A percentile compares a stretch with the other conserved stretches of the same genome.
Conservation (phyloP, 2,888 invertebrate species). For the Athrips mouffetella region DNA sequence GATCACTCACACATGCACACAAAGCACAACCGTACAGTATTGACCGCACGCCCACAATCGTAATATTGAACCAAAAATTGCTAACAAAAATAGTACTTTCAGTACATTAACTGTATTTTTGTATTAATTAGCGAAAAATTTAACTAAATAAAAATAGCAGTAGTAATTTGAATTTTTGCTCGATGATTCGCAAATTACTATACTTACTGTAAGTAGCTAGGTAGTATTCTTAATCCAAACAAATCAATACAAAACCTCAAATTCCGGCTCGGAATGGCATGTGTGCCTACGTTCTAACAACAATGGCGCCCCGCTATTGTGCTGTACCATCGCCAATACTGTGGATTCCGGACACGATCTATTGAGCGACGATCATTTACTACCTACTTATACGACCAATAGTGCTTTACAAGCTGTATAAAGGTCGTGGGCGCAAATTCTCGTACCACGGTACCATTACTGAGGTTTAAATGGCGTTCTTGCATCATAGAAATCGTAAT, state of each 20-base stretch:
- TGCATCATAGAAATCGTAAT: not conserved
- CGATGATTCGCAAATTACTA: no score
- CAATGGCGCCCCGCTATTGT: conserved; percentile 39
- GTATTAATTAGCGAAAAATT: no score
- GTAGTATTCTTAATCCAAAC: no score
- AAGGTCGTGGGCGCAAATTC: conserved; percentile 17
- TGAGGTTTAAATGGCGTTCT: not conserved
- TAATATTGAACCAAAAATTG: no score
- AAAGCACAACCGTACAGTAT: no score
- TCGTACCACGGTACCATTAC: not conserved
- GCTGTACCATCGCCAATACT: conserved; percentile 30
- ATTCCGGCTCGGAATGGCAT: conserved; percentile 8
- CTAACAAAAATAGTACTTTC: no score
- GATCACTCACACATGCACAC: no score
- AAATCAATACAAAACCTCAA: not conserved
- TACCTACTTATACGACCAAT: conserved; percentile 4
- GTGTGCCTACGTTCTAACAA: conserved; percentile 21
- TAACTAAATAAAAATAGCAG: no score
- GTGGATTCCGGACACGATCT: conserved; percentile 40
- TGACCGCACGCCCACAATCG: no score
- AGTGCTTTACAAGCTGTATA: not conserved
- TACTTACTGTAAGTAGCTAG: no score
- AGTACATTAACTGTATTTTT: no score
- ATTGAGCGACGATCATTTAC: conserved; percentile 29
- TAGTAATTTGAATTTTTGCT: no score